Evolutionary conservation across 2,888 invertebrate genomes (phyloP).

Genomic region (Baccha elongata): DNA sequence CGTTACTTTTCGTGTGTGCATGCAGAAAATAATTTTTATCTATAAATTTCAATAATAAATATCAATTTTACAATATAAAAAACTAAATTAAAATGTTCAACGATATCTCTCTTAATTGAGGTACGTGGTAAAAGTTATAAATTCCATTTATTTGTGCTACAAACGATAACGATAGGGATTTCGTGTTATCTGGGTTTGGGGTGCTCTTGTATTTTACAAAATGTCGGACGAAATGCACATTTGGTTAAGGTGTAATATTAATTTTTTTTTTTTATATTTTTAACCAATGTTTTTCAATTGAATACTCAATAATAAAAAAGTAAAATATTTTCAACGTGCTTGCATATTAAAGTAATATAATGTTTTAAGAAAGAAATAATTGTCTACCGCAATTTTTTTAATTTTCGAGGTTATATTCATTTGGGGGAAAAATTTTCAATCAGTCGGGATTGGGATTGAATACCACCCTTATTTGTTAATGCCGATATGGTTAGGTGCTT

Average conservation of each 20-base stretch:
- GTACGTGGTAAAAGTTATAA: slow-evolving; percentile 44
- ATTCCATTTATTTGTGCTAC: not conserved
- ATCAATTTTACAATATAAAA: not conserved
- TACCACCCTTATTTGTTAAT: too few relatives aligned
- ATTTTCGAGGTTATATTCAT: too few relatives aligned
- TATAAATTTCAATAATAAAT: not conserved
- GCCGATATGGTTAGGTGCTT: too few relatives aligned
- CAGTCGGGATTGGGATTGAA: too few relatives aligned
- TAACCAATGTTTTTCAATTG: not conserved
- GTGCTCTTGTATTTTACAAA: not conserved
- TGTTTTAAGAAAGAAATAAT: too few relatives aligned
- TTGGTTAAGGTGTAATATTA: not conserved
- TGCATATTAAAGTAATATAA: too few relatives aligned
- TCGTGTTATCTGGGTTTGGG: not conserved
- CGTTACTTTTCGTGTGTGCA: slow-evolving; percentile 1
- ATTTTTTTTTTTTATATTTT: not conserved
- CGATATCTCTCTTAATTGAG: slow-evolving; percentile 24
- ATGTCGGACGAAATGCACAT: not conserved
- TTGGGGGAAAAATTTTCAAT: too few relatives aligned
- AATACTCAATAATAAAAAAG: not conserved
- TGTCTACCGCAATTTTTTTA: too few relatives aligned
- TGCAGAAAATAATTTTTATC: not conserved
- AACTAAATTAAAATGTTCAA: not conserved
- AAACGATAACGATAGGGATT: not conserved
- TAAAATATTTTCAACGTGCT: not conserved